Evolutionary conservation across 2,113 vertebrate genomes (phyloP).

Genomic region (Colaptes auratus): DNA sequence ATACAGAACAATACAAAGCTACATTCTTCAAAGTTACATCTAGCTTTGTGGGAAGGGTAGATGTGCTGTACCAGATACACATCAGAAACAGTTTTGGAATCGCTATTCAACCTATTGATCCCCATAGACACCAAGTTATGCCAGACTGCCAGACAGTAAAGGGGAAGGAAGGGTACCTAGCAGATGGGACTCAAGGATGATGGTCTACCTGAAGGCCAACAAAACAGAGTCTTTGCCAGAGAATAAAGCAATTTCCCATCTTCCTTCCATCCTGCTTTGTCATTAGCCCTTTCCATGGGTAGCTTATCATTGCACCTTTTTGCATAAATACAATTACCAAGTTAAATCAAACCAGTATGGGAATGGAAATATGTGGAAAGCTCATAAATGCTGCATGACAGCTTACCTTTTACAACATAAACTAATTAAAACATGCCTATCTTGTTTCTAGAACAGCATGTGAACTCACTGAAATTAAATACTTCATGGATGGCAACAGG

Average conservation of each 20-base stretch:
- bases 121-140: neutral
- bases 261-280: neutral
- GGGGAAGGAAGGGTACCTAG: neutral
- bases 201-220: neutral
- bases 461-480: constrained; percentile 15
- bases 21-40: neutral
- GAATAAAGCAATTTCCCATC: neutral
- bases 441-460: constrained; percentile 2
- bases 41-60: neutral
- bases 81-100: neutral
- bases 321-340: neutral
- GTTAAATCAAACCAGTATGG: constrained; percentile 20
- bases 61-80: neutral
- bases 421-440: constrained; percentile 39
- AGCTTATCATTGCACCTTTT: constrained; percentile 5
- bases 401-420: constrained; percentile 33
- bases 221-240: neutral
- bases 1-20: neutral
- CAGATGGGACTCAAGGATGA: neutral
- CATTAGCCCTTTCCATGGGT: neutral
- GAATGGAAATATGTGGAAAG: neutral
- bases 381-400: constrained; percentile 33
- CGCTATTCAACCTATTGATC: neutral
- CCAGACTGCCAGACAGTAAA: neutral
- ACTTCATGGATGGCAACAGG: neutral